These are phyloP conservation scores for Adelges cooleyi DNA, from an alignment of 1,140 invertebrate genomes.

Conservation along the genomic window DNA sequence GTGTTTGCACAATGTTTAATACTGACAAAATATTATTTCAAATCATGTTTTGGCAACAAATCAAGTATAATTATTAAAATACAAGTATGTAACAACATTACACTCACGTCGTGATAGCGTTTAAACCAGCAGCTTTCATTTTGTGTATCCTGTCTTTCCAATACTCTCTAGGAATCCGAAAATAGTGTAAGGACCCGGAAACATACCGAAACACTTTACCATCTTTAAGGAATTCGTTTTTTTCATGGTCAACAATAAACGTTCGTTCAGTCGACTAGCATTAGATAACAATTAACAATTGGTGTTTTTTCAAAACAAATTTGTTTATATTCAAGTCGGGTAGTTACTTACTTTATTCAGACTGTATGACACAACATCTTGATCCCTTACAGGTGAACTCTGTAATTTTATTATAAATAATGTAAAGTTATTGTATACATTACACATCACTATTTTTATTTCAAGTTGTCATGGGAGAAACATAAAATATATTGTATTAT, in stretches of 20 bases:
- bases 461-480: no score
- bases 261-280: background rate
- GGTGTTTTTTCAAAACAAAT: no score
- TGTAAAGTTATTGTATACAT: no score
- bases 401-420: no score
- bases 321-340: no score
- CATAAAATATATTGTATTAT: no score
- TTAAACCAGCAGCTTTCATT: slow-evolving; percentile 46
- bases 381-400: no score
- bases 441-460: no score
- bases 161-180: slow-evolving; percentile 63
- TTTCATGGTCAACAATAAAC: slow-evolving; percentile 55
- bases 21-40: background rate
- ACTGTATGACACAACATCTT: no score
- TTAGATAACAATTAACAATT: no score
- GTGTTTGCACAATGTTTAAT: background rate
- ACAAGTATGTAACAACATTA: background rate
- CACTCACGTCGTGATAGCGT: slow-evolving; percentile 32
- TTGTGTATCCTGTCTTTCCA: slow-evolving; percentile 76
- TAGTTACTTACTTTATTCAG: no score
- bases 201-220: slow-evolving; percentile 67
- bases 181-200: slow-evolving; percentile 86
- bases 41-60: background rate
- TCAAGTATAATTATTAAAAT: no score
- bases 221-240: slow-evolving; percentile 68